Evolutionary conservation across 2,797 vertebrate species (phyloP).

Genomic region (Gorsachius magnificus): DNA sequence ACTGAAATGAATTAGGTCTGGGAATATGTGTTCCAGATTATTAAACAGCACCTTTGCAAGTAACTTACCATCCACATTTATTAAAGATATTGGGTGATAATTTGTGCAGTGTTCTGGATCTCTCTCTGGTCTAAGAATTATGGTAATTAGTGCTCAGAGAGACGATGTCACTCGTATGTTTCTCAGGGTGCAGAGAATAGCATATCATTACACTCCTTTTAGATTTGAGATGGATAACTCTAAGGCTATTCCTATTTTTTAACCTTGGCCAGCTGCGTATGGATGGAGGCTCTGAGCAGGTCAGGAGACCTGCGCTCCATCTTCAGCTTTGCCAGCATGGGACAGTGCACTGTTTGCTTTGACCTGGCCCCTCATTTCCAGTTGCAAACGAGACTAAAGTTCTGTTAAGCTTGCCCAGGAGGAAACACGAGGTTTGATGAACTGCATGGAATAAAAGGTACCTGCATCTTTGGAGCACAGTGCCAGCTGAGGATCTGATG

Average conservation of each 20-base stretch:
- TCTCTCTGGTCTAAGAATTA: constrained; percentile 66
- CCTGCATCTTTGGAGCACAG: accelerated
- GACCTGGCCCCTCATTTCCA: neutral
- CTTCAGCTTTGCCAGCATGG: neutral
- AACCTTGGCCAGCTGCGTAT: neutral
- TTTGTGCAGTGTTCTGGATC: constrained; percentile 71
- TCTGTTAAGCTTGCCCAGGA: neutral
- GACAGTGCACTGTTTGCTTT: neutral
- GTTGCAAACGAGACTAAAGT: neutral
- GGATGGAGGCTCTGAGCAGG: neutral
- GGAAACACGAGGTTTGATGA: neutral
- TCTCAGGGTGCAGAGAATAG: constrained; percentile 32
- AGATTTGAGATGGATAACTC: constrained; percentile 59
- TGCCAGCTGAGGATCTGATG: neutral
- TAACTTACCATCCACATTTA: constrained; percentile 72
- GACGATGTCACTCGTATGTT: constrained; percentile 49
- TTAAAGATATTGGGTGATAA: constrained; percentile 74
- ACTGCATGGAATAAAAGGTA: neutral
- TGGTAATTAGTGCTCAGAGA: constrained; percentile 60
- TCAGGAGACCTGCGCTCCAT: neutral
- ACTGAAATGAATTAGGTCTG: constrained; percentile 73
- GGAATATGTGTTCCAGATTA: constrained; percentile 76
- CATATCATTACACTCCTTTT: constrained; percentile 62
- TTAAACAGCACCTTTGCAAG: constrained; percentile 75
- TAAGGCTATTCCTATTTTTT: constrained; percentile 21